These are phyloP conservation scores for Dolichoris vasculosae DNA, from an alignment of 1,140 invertebrate genomes.

Conservation along the genomic window DNA sequence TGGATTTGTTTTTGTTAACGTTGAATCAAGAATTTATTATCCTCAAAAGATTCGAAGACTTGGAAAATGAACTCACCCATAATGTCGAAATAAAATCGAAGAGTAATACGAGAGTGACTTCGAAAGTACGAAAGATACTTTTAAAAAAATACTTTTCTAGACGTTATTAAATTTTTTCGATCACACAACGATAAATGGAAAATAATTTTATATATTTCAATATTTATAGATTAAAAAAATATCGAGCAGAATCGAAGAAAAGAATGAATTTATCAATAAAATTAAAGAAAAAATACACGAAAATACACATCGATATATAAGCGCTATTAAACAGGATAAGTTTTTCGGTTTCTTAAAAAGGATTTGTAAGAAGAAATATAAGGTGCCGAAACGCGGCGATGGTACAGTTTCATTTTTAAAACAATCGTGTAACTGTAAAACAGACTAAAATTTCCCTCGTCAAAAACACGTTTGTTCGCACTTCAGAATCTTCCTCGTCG, in stretches of 20 bases:
- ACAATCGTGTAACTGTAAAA: too few relatives aligned
- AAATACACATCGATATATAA: constrained; percentile 76
- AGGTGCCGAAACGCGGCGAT: constrained; percentile 74
- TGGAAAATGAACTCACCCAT: constrained; percentile 80
- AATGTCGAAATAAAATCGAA: constrained; percentile 72
- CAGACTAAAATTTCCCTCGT: too few relatives aligned
- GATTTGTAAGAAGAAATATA: constrained; percentile 86
- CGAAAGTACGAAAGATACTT: background rate
- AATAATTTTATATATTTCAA: background rate
- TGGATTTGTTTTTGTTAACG: constrained; percentile 81
- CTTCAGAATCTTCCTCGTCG: background rate
- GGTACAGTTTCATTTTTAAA: constrained; percentile 57
- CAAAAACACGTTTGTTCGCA: too few relatives aligned
- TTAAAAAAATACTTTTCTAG: too few relatives aligned
- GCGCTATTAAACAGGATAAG: constrained; percentile 80
- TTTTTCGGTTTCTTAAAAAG: constrained; percentile 83
- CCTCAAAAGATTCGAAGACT: constrained; percentile 83
- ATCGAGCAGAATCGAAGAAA: constrained; percentile 55
- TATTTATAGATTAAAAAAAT: constrained; percentile 55
- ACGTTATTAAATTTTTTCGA: too few relatives aligned
- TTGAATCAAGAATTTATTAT: constrained; percentile 87
- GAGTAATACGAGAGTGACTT: constrained; percentile 57
- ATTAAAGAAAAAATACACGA: constrained; percentile 77
- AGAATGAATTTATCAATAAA: constrained; percentile 65
- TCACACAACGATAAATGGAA: too few relatives aligned